Evolutionary conservation across 2,888 invertebrate genomes (phyloP), one percentile per base, ranked within the genome.

Genomic region (Auanema freiburgensis): DNA sequence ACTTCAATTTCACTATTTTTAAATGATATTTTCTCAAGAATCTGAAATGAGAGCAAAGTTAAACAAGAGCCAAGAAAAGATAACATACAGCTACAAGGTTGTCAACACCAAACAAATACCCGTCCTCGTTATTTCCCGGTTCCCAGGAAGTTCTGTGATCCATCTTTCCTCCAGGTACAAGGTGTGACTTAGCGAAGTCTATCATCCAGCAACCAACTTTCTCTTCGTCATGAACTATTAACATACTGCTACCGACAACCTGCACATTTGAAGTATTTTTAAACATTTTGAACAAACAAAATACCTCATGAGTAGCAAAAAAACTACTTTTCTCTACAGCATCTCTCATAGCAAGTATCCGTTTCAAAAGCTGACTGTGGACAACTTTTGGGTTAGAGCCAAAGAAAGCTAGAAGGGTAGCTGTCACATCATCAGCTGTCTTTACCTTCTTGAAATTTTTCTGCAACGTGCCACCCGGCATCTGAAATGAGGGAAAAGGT

Each of bases 81-180:
- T 33, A 33, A 33, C 33, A 33, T 33, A 33, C 33, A 33, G 33
- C 33, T 33, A 33, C 33, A 33, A 97, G 88, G 85, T 92, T 91
- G 86, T 96, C 95, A 78, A 97, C 88, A 61, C 97, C 97, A 76
- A 88, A 90, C 24, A 97, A 88, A 80, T 94, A 91, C 8, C 97
- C 97, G 85, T 97, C 96, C 85, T 97, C 96, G 83, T 92, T 91
- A 85, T 96, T 97, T n/a, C 95, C 96, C 74, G 92, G 90, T 66
- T 88, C 84, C 97, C 96, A 97, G 14, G 89, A 87, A 8, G 87
- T 87, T 62, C 92, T 88, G 84, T 97, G 97, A 73, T 89, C 89
- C 16, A 96, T 59, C 25, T 58, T 52, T 21, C 67, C 71, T 1
- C 69, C 66, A 0, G 91, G 90, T 53, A 94, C 86, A 58, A 88